Evolutionary conservation across 2,888 invertebrate species (phyloP), one percentile per base, ranked within the genome.

Genomic region (Hecatera dysodea): DNA sequence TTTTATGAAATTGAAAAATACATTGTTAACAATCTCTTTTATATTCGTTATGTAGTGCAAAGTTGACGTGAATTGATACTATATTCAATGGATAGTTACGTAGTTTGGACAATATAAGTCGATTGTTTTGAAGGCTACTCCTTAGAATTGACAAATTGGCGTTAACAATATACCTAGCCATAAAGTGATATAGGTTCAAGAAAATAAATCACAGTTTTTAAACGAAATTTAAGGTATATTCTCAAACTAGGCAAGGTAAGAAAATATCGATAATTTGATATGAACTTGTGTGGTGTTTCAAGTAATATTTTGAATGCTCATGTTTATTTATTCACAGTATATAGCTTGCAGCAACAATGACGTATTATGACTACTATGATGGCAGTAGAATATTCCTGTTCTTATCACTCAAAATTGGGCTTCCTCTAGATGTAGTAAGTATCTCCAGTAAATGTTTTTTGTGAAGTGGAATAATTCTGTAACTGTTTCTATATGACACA

Each of bases 401-500:
- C 95, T 88, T 98, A 74, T 96, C 98, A 44, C 97, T 97, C 85
- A 95, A 96, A 89, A 93, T 97, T 83, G 98, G 98, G 77, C 95
- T 98, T 82, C 97, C 98, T 64, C 96, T 98, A 88, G 98, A 98
- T 95, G 96, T 98, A 96, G 98, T 98, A 96, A 97, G 97, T 96
- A 57, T 52, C 22, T 52, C 3, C 8, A 33, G 1, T 36, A 36
- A n/a, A 33, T 39, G 22, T 24, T 17, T 27, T 29, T 53, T 19
- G 8, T 7, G 17, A 44, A 11, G 5, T 11, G 0, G 27, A 19
- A 5, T 29, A 19, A 29, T 53, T 33, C 29, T 29, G 53, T 33
- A 11, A n/a, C 19, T 2, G n/a, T 53, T 17, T 19, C 5, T 29
- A 9, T 8, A 19, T 3, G 6, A 9, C 17, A 27, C 9, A 29